These are phyloP conservation scores for Triplophysa tibetana DNA, from an alignment of 2,113 vertebrate genomes.

Conservation along the genomic window DNA sequence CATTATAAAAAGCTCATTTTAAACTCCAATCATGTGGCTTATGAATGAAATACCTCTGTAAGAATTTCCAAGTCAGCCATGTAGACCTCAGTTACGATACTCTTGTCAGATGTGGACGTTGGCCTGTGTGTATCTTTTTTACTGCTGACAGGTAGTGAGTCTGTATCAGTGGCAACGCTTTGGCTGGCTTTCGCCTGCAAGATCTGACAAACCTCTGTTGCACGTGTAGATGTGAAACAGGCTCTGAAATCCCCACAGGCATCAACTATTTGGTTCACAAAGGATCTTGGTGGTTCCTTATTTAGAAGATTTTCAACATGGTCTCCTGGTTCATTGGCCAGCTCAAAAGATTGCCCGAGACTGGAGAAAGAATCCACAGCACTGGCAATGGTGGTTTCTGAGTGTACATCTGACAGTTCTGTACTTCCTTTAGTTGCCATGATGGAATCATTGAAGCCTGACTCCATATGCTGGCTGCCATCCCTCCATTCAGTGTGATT, in stretches of 20 bases:
- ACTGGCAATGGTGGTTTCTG: not conserved
- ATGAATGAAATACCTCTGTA: slow-evolving; percentile 50
- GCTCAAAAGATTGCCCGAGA: slow-evolving; percentile 6
- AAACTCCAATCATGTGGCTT: not conserved
- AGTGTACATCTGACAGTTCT: not conserved
- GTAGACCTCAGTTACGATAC: slow-evolving; percentile 61
- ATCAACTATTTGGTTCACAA: slow-evolving; percentile 41
- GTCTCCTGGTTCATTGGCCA: slow-evolving; percentile 25
- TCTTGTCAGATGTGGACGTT: slow-evolving; percentile 56
- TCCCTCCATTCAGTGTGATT: slow-evolving; percentile 24
- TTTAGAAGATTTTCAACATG: not conserved
- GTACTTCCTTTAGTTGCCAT: slow-evolving; percentile 28
- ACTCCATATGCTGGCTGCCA: not conserved
- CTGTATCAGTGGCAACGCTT: slow-evolving; percentile 36
- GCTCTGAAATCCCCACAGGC: slow-evolving; percentile 47
- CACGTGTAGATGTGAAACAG: slow-evolving; percentile 48
- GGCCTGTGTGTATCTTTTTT: slow-evolving; percentile 52
- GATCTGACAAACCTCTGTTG: slow-evolving; percentile 31
- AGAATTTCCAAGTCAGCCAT: slow-evolving; percentile 69
- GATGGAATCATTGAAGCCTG: slow-evolving; percentile 7
- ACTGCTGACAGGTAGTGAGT: not conserved
- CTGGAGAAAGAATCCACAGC: slow-evolving; percentile 33
- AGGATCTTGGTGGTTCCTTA: not conserved
- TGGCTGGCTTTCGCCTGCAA: slow-evolving; percentile 18
- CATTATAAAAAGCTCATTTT: not conserved